Evolutionary conservation across 2,888 invertebrate genomes (phyloP).

Genomic region (Drosophila infuscata): DNA sequence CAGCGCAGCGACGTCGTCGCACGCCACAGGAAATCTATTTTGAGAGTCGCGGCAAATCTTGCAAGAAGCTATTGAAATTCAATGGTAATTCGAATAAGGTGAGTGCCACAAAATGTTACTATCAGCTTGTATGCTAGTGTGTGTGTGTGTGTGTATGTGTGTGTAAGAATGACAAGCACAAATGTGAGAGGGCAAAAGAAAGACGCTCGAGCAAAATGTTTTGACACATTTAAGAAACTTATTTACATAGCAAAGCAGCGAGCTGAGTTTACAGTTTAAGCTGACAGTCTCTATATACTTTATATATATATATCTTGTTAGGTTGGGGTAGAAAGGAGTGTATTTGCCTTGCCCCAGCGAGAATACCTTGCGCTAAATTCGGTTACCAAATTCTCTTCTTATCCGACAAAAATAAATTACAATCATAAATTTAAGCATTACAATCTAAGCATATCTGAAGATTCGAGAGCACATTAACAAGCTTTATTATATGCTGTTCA

Average conservation of each 20-base stretch:
- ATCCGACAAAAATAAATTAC: not conserved
- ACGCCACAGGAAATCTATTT: conserved; percentile 89
- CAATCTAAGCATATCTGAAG: not conserved
- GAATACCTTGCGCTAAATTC: conserved; percentile 11
- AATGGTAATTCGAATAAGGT: conserved; percentile 94
- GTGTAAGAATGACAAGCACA: conserved; percentile 17
- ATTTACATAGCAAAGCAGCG: conserved; percentile 14
- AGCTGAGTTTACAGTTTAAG: not conserved
- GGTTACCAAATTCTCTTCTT: not conserved
- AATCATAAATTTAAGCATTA: not conserved
- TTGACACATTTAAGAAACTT: conserved; percentile 26
- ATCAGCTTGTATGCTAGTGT: conserved; percentile 2
- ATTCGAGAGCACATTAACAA: not conserved
- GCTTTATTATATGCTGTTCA: not conserved
- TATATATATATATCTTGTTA: not conserved
- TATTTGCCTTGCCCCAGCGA: not conserved
- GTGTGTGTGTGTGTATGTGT: conserved; percentile 8
- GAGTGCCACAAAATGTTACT: conserved; percentile 72
- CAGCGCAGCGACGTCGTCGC: conserved; percentile 77
- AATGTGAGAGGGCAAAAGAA: conserved; percentile 9
- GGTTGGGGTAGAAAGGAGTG: not conserved
- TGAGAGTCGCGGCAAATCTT: conserved; percentile 93
- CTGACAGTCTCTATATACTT: not conserved
- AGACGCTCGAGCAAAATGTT: conserved; percentile 5
- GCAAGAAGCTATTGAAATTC: conserved; percentile 92